phyloP scores from a whole-genome alignment of 2,797 vertebrate genomes.

The Micromesistius poutassou region DNA sequence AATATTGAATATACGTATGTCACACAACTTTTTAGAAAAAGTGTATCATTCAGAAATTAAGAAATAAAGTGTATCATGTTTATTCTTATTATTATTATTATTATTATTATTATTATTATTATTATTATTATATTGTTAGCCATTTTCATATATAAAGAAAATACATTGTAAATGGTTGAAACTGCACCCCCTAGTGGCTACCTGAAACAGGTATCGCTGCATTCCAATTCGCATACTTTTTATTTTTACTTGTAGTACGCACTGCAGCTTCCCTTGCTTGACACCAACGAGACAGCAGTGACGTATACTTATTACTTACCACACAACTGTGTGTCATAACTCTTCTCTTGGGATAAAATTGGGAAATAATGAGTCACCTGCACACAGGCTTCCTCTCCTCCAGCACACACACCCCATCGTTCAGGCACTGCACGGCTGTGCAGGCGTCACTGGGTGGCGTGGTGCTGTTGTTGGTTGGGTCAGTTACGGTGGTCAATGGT shows the following conservation, averaged over 20 bases:
- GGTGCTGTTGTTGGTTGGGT: not conserved
- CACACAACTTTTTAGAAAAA: too few species aligned
- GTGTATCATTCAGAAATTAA: too few species aligned
- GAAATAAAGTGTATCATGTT: not conserved
- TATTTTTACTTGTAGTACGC: too few species aligned
- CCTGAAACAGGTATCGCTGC: not conserved
- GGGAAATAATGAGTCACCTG: slow-evolving; percentile 69
- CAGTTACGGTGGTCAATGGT: too few species aligned
- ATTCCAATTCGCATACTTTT: too few species aligned
- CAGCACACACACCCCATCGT: slow-evolving; percentile 73
- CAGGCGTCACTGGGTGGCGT: slow-evolving; percentile 39
- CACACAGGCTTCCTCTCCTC: slow-evolving; percentile 54
- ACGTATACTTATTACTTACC: not conserved
- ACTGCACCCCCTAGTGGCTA: not conserved
- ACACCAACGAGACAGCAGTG: not conserved
- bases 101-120: not conserved
- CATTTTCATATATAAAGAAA: not conserved
- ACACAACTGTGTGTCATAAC: not conserved
- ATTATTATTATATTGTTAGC: not conserved
- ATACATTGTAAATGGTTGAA: not conserved
- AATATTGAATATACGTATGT: too few species aligned
- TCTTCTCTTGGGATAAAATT: not conserved
- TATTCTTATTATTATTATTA: not conserved
- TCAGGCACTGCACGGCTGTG: slow-evolving; percentile 66
- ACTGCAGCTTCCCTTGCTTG: too few species aligned